These are phyloP conservation scores for Nasonia longicornis DNA, from an alignment of 1,140 invertebrate genomes.

Conservation along the genomic window DNA sequence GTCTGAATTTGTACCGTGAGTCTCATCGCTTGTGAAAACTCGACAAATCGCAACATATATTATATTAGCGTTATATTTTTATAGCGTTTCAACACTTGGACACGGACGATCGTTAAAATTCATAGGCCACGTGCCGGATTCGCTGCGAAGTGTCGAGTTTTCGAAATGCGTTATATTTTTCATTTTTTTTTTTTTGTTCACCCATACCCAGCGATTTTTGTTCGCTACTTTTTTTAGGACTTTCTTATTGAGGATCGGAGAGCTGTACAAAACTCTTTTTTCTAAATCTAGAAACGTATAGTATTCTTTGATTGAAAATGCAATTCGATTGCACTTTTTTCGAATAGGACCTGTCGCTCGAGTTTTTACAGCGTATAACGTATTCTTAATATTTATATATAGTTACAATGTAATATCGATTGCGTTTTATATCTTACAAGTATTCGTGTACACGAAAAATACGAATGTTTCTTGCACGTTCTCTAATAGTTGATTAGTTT, in stretches of 20 bases:
- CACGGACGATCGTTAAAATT: background rate
- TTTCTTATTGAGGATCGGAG: slow-evolving; percentile 13
- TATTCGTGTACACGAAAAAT: slow-evolving; percentile 36
- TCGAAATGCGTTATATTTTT: background rate
- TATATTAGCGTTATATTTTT: background rate
- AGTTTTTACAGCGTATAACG: background rate
- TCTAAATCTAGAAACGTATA: slow-evolving; percentile 6
- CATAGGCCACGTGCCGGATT: background rate
- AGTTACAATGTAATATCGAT: slow-evolving; percentile 12
- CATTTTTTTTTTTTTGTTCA: background rate
- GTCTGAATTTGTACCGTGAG: slow-evolving; percentile 68
- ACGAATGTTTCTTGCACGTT: slow-evolving; percentile 14
- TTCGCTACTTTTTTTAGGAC: slow-evolving; percentile 30
- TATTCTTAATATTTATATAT: background rate
- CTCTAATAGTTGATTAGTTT: slow-evolving; percentile 3
- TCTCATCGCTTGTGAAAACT: slow-evolving; percentile 38
- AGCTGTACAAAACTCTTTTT: slow-evolving; percentile 24
- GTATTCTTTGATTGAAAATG: slow-evolving; percentile 9
- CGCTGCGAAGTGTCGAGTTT: background rate
- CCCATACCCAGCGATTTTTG: background rate
- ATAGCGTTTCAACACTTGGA: background rate
- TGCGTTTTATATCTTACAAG: slow-evolving; percentile 23
- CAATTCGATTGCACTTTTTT: slow-evolving; percentile 15
- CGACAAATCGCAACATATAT: slow-evolving; percentile 4
- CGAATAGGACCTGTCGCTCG: background rate